phyloP scores from a whole-genome alignment of 2,888 invertebrate species.

The Drosophila greeni region DNA sequence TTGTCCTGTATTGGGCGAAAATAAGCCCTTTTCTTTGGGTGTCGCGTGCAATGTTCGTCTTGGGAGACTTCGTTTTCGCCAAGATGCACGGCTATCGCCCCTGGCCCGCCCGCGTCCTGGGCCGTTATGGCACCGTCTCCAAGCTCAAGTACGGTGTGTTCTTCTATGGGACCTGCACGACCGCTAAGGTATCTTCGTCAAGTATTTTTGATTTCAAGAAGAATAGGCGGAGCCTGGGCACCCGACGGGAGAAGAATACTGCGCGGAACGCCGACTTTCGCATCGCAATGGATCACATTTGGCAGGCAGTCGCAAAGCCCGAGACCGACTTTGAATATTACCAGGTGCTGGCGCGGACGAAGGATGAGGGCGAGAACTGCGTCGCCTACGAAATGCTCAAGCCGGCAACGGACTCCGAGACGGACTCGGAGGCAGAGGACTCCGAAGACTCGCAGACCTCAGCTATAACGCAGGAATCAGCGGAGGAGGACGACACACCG shows the following conservation, averaged over 20 bases:
- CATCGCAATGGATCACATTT: slow-evolving; percentile 37
- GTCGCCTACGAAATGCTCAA: neutral
- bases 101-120: slow-evolving; percentile 59
- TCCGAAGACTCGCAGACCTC: neutral
- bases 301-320: slow-evolving; percentile 2
- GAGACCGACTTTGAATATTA: slow-evolving; percentile 1
- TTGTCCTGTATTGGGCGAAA: no score
- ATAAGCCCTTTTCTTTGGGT: no score
- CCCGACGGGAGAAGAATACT: neutral
- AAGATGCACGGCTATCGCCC: slow-evolving; percentile 55
- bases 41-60: neutral
- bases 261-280: slow-evolving; percentile 15
- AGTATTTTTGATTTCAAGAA: slow-evolving; percentile 39
- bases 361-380: neutral
- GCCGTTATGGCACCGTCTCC: neutral
- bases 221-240: slow-evolving; percentile 9
- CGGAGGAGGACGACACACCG: neutral
- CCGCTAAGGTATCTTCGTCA: slow-evolving; percentile 17
- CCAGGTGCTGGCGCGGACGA: neutral
- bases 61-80: slow-evolving; percentile 61
- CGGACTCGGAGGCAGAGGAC: neutral
- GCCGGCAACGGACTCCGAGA: neutral
- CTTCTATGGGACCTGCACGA: slow-evolving; percentile 56
- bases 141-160: slow-evolving; percentile 29
- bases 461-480: neutral